phyloP scores from a whole-genome alignment of 2,797 vertebrate genomes.

The Poeciliopsis paucimaculata region DNA sequence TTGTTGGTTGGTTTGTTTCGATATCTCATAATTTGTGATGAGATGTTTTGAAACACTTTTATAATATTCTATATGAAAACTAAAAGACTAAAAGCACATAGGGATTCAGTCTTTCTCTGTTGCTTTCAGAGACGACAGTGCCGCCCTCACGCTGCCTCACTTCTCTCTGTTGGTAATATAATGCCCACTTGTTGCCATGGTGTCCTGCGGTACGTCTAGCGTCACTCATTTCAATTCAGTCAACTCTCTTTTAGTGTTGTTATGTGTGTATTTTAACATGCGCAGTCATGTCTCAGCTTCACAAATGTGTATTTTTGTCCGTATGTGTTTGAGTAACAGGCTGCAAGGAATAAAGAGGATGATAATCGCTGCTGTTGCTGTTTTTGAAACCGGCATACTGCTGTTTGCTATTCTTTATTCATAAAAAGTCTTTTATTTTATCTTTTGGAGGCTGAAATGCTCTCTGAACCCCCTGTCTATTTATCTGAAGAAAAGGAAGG shows the following conservation, averaged over 20 bases:
- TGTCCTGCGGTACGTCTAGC: conserved; percentile 49
- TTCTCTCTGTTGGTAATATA: conserved; percentile 36
- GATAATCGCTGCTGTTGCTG: conserved; percentile 53
- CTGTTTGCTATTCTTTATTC: conserved; percentile 48
- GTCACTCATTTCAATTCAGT: conserved; percentile 45
- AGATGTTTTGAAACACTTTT: background rate
- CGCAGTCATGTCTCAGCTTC: conserved; percentile 45
- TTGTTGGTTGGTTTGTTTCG: background rate
- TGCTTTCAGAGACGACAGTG: conserved; percentile 24
- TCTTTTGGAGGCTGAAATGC: conserved; percentile 45
- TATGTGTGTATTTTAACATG: conserved; percentile 31
- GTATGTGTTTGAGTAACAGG: conserved; percentile 25
- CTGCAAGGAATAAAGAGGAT: conserved; percentile 34
- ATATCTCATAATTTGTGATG: background rate
- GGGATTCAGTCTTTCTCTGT: conserved; percentile 16
- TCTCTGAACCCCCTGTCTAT: conserved; percentile 34
- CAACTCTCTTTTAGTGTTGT: conserved; percentile 26
- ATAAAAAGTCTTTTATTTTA: conserved; percentile 55
- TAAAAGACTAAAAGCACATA: background rate
- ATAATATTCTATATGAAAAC: background rate
- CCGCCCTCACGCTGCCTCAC: conserved; percentile 37
- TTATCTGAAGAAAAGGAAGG: conserved; percentile 59
- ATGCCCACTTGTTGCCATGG: conserved; percentile 77
- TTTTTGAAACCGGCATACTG: conserved; percentile 43
- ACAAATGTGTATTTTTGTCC: conserved; percentile 27